These are phyloP conservation scores for Poicephalus meyeri DNA, from an alignment of 2,113 vertebrate genomes.

Conservation along the genomic window DNA sequence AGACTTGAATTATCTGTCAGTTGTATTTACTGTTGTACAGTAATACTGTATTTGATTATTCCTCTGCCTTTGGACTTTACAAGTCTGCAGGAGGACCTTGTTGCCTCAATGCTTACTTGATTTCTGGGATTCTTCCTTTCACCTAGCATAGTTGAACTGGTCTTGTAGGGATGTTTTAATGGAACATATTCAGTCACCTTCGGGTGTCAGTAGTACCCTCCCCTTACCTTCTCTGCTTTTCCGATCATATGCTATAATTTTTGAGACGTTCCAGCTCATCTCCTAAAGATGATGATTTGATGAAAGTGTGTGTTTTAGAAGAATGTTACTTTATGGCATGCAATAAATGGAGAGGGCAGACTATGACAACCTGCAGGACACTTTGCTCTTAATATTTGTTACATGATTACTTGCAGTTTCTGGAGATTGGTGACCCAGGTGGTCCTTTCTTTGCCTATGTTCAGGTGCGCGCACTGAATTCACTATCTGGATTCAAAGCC, in stretches of 20 bases:
- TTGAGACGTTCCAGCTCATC: background rate
- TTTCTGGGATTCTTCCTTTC: background rate
- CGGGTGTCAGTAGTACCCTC: fast-evolving
- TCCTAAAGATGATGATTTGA: background rate
- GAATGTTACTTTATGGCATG: background rate
- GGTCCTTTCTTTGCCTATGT: background rate
- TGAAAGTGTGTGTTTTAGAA: background rate
- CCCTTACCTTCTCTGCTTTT: background rate
- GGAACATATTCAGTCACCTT: background rate
- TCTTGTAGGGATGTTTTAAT: background rate
- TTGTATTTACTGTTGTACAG: background rate
- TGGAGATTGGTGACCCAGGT: background rate
- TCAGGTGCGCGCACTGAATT: background rate
- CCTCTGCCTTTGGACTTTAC: background rate
- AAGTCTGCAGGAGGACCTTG: background rate
- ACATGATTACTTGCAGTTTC: background rate
- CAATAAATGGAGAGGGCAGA: background rate
- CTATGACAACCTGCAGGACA: background rate
- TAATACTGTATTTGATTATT: background rate
- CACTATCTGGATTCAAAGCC: background rate
- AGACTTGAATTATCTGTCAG: background rate
- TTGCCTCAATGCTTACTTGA: background rate
- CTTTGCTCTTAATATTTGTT: background rate
- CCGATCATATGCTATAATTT: background rate
- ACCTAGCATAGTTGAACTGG: fast-evolving